Percentiles rank a stretch among this genome's conserved stretches.
Conservation (phyloP, 2,888 invertebrate genomes). For the Amphipyra tragopoginis region DNA sequence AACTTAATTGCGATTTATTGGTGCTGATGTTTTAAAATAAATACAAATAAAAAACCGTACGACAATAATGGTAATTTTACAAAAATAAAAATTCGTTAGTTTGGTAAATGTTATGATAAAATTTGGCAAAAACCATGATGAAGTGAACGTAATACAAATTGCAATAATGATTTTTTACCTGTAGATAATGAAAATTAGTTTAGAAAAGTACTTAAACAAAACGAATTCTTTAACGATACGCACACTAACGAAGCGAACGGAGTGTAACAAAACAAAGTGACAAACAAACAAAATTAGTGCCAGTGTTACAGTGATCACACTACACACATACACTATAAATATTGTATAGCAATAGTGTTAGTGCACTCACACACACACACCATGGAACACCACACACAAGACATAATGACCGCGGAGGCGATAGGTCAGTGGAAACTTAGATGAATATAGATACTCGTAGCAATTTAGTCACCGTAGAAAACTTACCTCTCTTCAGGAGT, state of each 20-base stretch:
- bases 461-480: slow-evolving; percentile 21
- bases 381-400: slow-evolving; percentile 79
- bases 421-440: slow-evolving; percentile 81
- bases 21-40: neutral
- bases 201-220: slow-evolving; percentile 45
- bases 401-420: slow-evolving; percentile 81
- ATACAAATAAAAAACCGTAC: neutral
- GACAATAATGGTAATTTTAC: too few relatives aligned
- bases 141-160: too few relatives aligned
- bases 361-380: slow-evolving; percentile 63
- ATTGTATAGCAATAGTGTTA: slow-evolving; percentile 48
- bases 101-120: too few relatives aligned
- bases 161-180: neutral
- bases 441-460: slow-evolving; percentile 55
- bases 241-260: slow-evolving; percentile 41
- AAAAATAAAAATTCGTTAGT: too few relatives aligned
- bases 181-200: slow-evolving; percentile 42
- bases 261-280: slow-evolving; percentile 48
- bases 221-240: slow-evolving; percentile 51
- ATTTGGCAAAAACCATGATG: too few relatives aligned
- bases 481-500: slow-evolving; percentile 15
- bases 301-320: slow-evolving; percentile 56
- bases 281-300: slow-evolving; percentile 38
- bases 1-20: neutral
- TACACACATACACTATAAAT: slow-evolving; percentile 39